Evolutionary conservation across 2,888 invertebrate species (phyloP).

Genomic region (Norana najaformis): DNA sequence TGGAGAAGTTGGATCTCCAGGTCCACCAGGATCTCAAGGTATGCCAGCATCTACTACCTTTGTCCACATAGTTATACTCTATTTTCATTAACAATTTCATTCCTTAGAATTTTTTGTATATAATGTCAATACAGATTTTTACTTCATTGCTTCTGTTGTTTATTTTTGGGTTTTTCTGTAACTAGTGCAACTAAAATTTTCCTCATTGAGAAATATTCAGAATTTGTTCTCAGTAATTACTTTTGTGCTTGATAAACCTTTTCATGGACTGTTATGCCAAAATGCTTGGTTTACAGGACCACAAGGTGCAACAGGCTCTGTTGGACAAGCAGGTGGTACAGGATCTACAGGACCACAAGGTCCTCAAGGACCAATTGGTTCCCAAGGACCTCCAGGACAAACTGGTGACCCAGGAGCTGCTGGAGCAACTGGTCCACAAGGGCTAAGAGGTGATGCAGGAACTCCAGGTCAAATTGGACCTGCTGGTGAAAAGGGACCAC

Average conservation of each 20-base stretch:
- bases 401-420: not conserved
- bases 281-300: slow-evolving; percentile 21
- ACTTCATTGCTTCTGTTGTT: not conserved
- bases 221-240: not conserved
- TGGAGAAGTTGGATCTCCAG: slow-evolving; percentile 39
- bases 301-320: slow-evolving; percentile 30
- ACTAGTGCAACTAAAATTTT: not conserved
- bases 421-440: slow-evolving; percentile 26
- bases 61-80: not conserved
- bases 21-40: slow-evolving; percentile 67
- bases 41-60: slow-evolving; percentile 37
- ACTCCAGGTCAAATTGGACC: slow-evolving; percentile 21
- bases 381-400: slow-evolving; percentile 25
- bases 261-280: not conserved
- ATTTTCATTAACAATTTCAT: not conserved
- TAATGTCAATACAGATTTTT: too few relatives aligned
- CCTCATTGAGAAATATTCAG: not conserved
- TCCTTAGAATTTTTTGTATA: not conserved
- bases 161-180: not conserved
- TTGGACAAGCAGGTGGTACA: slow-evolving; percentile 32
- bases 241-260: not conserved
- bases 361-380: slow-evolving; percentile 28
- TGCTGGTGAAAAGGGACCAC: slow-evolving; percentile 31
- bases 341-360: slow-evolving; percentile 30
- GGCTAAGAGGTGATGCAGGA: slow-evolving; percentile 34